Evolutionary conservation across 2,888 invertebrate species (phyloP).

Genomic region (Eristalis intricaria): DNA sequence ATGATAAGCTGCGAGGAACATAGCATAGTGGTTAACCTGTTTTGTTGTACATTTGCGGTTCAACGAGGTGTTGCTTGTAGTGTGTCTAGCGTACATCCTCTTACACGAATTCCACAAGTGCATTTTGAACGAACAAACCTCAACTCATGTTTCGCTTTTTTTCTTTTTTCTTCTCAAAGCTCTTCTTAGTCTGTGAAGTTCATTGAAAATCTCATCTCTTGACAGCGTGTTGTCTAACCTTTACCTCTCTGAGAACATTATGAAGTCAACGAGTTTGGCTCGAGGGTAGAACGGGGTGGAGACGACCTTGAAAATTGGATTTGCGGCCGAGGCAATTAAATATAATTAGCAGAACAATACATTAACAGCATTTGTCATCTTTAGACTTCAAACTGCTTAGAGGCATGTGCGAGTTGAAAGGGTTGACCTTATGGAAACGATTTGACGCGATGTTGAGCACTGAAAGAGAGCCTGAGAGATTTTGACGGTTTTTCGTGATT

Average conservation of each 20-base stretch:
- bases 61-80: conserved; percentile 32
- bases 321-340: conserved; percentile 24
- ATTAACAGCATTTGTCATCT: conserved; percentile 11
- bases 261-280: conserved; percentile 8
- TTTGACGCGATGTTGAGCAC: too few relatives aligned
- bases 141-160: not conserved
- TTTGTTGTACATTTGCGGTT: conserved; percentile 39
- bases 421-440: not conserved
- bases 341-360: conserved; percentile 34
- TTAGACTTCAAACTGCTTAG: not conserved
- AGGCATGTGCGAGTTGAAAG: not conserved
- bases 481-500: too few relatives aligned
- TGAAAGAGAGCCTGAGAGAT: too few relatives aligned
- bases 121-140: not conserved
- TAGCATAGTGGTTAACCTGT: conserved; percentile 47
- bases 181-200: not conserved
- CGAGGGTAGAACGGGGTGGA: not conserved
- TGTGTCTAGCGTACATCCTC: not conserved
- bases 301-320: conserved; percentile 32
- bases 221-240: conserved; percentile 1
- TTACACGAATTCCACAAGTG: conserved; percentile 22
- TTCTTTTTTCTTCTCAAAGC: not conserved
- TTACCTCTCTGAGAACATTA: conserved; percentile 10
- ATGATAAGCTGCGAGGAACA: conserved; percentile 27
- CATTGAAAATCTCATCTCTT: not conserved